phyloP scores from a whole-genome alignment of 2,113 vertebrate species.

The Cynoglossus semilaevis region DNA sequence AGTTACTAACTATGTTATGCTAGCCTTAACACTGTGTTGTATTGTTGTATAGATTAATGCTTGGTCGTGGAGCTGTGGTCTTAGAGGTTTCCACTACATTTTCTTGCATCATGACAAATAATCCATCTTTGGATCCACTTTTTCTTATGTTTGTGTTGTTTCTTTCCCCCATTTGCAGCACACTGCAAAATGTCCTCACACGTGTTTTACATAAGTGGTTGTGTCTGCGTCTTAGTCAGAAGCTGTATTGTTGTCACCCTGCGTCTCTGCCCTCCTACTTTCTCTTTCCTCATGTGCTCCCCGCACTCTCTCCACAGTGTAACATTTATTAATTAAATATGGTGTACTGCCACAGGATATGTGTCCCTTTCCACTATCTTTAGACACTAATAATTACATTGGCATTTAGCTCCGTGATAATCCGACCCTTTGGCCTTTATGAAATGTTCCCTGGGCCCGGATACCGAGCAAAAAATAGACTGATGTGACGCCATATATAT shows the following conservation, averaged over 20 bases:
- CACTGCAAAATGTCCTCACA: no score
- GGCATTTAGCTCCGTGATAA: conserved; percentile 75
- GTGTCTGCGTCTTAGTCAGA: conserved; percentile 27
- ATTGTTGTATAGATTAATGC: no score
- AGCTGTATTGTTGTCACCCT: conserved; percentile 48
- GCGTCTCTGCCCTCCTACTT: conserved; percentile 14
- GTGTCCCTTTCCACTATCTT: conserved; percentile 68
- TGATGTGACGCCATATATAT: conserved; percentile 50
- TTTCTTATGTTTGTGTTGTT: no score
- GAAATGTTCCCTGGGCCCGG: conserved; percentile 67
- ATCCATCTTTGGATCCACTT: no score
- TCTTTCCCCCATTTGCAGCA: no score
- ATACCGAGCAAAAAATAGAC: conserved; percentile 68
- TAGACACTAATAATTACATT: conserved; percentile 80
- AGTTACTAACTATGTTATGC: no score
- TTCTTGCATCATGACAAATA: no score
- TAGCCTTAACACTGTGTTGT: no score
- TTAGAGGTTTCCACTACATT: no score
- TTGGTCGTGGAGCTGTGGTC: no score
- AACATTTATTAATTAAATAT: conserved; percentile 81
- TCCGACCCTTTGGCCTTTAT: conserved; percentile 71
- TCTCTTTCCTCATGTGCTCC: conserved; percentile 29
- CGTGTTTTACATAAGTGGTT: conserved; percentile 9
- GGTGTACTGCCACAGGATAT: conserved; percentile 68
- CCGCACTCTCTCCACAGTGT: conserved; percentile 58